Conservation (phyloP, 2,888 invertebrate genomes). For the Drosophila mayaguana region DNA sequence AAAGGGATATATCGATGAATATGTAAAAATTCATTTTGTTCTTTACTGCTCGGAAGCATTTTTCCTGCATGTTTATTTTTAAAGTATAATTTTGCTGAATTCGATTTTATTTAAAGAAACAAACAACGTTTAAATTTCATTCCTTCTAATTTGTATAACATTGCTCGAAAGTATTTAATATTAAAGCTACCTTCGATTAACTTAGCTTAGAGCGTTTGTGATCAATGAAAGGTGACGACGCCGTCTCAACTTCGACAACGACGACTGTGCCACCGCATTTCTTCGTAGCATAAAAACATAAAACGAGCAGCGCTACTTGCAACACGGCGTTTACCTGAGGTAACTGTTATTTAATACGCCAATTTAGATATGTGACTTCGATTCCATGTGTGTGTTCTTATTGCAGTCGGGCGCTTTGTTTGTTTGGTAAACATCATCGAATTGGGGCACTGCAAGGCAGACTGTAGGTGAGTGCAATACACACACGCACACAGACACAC, state of each 20-base stretch:
- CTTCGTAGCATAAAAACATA: slow-evolving; percentile 40
- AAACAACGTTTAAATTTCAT: slow-evolving; percentile 12
- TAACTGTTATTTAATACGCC: slow-evolving; percentile 23
- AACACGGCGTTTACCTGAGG: slow-evolving; percentile 14
- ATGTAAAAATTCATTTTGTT: slow-evolving; percentile 33
- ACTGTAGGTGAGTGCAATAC: slow-evolving; percentile 44
- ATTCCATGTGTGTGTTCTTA: slow-evolving; percentile 24
- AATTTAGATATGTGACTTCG: slow-evolving; percentile 18
- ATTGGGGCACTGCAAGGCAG: slow-evolving; percentile 32
- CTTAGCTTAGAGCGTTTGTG: slow-evolving; percentile 20
- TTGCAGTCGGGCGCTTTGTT: slow-evolving; percentile 26
- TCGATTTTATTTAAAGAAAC: slow-evolving; percentile 27
- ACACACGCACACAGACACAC: slow-evolving; percentile 10
- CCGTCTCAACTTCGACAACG: slow-evolving; percentile 50
- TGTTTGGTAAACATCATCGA: slow-evolving; percentile 51
- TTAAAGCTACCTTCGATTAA: not conserved
- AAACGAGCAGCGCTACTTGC: slow-evolving; percentile 24
- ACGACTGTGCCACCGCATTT: slow-evolving; percentile 62
- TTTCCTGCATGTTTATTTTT: slow-evolving; percentile 46
- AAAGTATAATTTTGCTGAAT: slow-evolving; percentile 30
- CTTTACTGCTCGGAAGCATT: slow-evolving; percentile 45
- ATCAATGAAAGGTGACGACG: slow-evolving; percentile 54
- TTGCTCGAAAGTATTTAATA: not conserved
- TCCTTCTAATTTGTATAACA: slow-evolving; percentile 3
- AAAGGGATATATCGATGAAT: slow-evolving; percentile 19